Evolutionary conservation across 30 jellyfish, hydroid and myxozoan genomes (phyloP).

Genomic region (Rhopilema esculentum): DNA sequence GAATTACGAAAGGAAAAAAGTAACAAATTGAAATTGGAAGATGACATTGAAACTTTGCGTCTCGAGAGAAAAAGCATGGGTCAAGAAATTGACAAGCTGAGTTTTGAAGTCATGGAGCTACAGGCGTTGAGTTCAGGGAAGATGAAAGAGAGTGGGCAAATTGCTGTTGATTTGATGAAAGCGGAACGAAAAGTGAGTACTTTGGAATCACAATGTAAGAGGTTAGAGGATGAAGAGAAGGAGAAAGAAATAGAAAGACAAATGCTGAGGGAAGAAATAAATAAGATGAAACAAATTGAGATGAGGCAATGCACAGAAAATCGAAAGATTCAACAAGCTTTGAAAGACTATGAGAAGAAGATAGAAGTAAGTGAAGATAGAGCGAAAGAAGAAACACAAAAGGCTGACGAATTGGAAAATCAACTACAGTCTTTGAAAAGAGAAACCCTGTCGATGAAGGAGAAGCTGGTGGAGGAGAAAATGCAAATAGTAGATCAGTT

Average conservation of each 20-base stretch:
- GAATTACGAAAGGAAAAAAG: conserved; percentile 25
- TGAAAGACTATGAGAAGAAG: conserved; percentile 11
- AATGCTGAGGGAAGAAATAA: conserved; percentile 1
- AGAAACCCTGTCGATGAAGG: not conserved
- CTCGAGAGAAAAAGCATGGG: conserved; percentile 26
- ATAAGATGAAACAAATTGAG: not conserved
- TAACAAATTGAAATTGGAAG: not conserved
- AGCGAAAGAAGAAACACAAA: conserved; percentile 2
- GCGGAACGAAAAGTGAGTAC: conserved; percentile 33
- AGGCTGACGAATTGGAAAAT: not conserved
- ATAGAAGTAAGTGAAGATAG: not conserved
- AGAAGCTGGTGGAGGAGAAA: not conserved
- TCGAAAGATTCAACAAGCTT: not conserved
- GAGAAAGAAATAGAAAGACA: conserved; percentile 33
- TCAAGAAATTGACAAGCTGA: conserved; percentile 35
- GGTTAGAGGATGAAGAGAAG: conserved; percentile 17
- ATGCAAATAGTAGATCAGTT: conserved; percentile 2
- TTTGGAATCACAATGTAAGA: conserved; percentile 28
- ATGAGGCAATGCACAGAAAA: not conserved
- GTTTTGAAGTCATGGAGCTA: conserved; percentile 33
- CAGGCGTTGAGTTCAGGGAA: conserved; percentile 66
- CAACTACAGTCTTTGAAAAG: conserved; percentile 5
- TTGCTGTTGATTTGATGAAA: conserved; percentile 61
- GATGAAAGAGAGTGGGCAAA: conserved; percentile 72
- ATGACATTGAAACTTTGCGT: conserved; percentile 20